Evolutionary conservation across 2,113 vertebrate genomes (phyloP).

Genomic region (Drymodes brunneopygia): DNA sequence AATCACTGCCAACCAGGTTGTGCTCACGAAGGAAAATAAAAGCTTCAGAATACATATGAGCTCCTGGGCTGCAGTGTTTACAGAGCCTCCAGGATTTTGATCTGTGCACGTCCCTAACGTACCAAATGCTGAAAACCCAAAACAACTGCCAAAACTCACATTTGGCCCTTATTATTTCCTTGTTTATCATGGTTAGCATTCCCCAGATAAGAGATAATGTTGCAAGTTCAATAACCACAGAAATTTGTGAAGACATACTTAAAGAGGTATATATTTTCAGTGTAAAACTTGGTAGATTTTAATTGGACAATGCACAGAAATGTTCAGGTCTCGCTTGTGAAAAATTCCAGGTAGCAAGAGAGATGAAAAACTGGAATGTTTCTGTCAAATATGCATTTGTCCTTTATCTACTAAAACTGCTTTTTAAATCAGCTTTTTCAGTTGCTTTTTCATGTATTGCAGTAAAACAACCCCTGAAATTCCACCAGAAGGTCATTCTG

Average conservation of each 20-base stretch:
- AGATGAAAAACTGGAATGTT: not conserved
- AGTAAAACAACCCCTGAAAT: not conserved
- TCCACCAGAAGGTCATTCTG: not conserved
- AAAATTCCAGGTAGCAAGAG: not conserved
- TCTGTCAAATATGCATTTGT: not conserved
- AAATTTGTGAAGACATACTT: not conserved
- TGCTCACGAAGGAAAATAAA: not conserved
- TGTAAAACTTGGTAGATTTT: not conserved
- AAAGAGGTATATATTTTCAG: not conserved
- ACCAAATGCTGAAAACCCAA: conserved; percentile 28
- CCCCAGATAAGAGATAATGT: conserved; percentile 32
- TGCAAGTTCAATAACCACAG: conserved; percentile 29
- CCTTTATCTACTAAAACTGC: not conserved
- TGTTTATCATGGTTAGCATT: conserved; percentile 51
- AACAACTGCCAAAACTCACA: conserved; percentile 46
- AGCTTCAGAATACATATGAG: not conserved
- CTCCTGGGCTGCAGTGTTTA: conserved; percentile 13
- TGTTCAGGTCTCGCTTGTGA: not conserved
- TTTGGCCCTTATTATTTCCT: conserved; percentile 51
- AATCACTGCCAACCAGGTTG: conserved; percentile 2
- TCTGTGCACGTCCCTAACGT: not conserved
- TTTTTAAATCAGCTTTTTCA: not conserved
- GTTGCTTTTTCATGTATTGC: not conserved
- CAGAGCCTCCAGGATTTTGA: conserved; percentile 18
- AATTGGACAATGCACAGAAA: not conserved